These are phyloP conservation scores for Atethmia centrago DNA, from an alignment of 2,888 invertebrate species.

Conservation along the genomic window DNA sequence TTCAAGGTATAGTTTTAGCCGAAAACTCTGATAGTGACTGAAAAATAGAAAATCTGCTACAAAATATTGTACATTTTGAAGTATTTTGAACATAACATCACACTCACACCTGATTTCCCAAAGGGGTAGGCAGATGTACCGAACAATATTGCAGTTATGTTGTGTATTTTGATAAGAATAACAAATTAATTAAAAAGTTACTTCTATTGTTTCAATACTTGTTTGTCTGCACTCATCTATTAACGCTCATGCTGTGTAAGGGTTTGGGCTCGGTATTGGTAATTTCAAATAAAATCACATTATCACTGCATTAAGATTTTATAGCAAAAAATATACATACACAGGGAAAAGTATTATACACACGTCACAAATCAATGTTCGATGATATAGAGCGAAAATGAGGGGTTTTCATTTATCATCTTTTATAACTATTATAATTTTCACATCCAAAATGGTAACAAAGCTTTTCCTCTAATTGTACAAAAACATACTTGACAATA, in stretches of 20 bases:
- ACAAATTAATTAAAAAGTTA: conserved; percentile 28
- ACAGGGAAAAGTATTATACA: conserved; percentile 87
- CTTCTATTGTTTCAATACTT: conserved; percentile 3
- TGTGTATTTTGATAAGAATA: conserved; percentile 39
- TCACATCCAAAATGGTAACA: conserved; percentile 67
- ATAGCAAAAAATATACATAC: conserved; percentile 90
- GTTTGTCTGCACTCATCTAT: not conserved
- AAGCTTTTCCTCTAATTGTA: conserved; percentile 59
- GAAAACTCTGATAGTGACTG: conserved; percentile 93
- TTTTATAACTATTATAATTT: conserved; percentile 66
- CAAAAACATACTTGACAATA: conserved; percentile 63
- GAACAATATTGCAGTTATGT: not conserved
- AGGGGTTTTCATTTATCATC: conserved; percentile 69
- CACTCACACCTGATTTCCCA: not conserved
- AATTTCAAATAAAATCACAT: conserved; percentile 81
- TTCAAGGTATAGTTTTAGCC: conserved; percentile 91
- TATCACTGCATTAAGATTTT: conserved; percentile 89
- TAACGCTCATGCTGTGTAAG: not conserved
- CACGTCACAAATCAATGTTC: conserved; percentile 85
- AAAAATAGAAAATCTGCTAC: conserved; percentile 32
- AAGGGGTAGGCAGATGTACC: not conserved
- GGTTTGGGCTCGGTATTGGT: not conserved
- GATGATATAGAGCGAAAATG: conserved; percentile 75
- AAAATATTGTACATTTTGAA: conserved; percentile 19
- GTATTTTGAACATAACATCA: no score